These are phyloP conservation scores for Nephrocerus scutellatus DNA, from an alignment of 2,888 invertebrate species.

Conservation along the genomic window DNA sequence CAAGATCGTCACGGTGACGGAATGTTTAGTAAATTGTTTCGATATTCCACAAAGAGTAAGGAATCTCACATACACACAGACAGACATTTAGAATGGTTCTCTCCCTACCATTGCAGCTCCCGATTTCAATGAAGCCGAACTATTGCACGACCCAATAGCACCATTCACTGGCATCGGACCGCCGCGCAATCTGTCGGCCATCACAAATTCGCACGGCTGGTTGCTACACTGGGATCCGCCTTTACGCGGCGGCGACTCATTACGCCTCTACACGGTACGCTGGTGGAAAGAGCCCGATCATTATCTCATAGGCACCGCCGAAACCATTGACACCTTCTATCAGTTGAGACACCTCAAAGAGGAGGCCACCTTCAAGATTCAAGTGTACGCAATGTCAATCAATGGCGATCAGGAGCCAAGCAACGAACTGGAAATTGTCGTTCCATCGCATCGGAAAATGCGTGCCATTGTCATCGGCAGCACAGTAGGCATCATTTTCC, in stretches of 20 bases:
- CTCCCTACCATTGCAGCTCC: not conserved
- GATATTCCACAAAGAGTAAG: constrained; percentile 61
- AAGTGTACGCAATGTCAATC: constrained; percentile 60
- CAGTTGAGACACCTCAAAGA: constrained; percentile 65
- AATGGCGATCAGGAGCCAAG: constrained; percentile 58
- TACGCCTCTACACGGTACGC: constrained; percentile 60
- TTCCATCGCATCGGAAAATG: constrained; percentile 65
- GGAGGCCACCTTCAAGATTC: constrained; percentile 66
- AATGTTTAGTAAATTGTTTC: constrained; percentile 78
- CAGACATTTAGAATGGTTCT: constrained; percentile 1
- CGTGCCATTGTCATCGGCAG: constrained; percentile 65
- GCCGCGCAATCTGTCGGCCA: constrained; percentile 63
- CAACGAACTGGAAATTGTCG: constrained; percentile 57
- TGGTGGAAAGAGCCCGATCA: constrained; percentile 63
- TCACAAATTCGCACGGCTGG: constrained; percentile 66
- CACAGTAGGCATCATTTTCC: constrained; percentile 61
- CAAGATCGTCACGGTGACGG: constrained; percentile 84
- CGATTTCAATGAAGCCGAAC: constrained; percentile 19
- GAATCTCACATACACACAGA: not conserved
- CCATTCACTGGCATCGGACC: constrained; percentile 51
- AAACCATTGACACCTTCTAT: constrained; percentile 64
- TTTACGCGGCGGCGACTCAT: constrained; percentile 51
- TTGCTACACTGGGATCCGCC: constrained; percentile 69
- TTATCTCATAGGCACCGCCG: constrained; percentile 58
- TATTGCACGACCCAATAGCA: constrained; percentile 26